phyloP scores from a whole-genome alignment of 2,797 vertebrate genomes.

The Notamacropus eugenii region DNA sequence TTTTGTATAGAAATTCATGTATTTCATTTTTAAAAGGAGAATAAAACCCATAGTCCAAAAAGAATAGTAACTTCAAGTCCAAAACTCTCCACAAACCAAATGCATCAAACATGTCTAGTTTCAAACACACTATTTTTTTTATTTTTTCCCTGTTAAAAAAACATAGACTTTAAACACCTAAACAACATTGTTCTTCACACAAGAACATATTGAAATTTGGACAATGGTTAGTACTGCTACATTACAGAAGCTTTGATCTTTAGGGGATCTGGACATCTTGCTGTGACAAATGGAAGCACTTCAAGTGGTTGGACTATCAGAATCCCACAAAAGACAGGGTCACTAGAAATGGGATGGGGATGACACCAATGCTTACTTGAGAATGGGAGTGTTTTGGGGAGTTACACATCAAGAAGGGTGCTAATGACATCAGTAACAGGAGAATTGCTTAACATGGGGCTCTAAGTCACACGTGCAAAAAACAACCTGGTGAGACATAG shows the following conservation, averaged over 20 bases:
- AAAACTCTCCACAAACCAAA: constrained; percentile 8
- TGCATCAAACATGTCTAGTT: constrained; percentile 31
- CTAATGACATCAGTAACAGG: neutral
- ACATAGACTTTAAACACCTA: constrained; percentile 51
- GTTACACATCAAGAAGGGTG: neutral
- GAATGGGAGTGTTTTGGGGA: constrained; percentile 47
- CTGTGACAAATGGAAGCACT: neutral
- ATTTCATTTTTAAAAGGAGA: neutral
- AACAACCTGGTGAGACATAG: neutral
- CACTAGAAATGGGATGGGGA: neutral
- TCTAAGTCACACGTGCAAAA: neutral
- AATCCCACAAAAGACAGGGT: neutral
- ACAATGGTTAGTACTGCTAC: constrained; percentile 10
- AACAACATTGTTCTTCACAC: neutral
- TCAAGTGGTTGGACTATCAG: neutral
- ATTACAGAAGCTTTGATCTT: constrained; percentile 43
- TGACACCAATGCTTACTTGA: neutral
- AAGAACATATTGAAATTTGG: neutral
- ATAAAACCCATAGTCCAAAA: neutral
- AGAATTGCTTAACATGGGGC: neutral
- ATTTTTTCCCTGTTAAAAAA: constrained; percentile 65
- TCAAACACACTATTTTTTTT: constrained; percentile 51
- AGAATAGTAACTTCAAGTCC: constrained; percentile 64
- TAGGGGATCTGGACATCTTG: neutral
- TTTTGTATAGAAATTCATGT: neutral